A percentile compares a stretch with the other conserved stretches of the same genome.
phyloP scores from a whole-genome alignment of 2,888 invertebrate genomes.

The Ypsolopha scabrella region DNA sequence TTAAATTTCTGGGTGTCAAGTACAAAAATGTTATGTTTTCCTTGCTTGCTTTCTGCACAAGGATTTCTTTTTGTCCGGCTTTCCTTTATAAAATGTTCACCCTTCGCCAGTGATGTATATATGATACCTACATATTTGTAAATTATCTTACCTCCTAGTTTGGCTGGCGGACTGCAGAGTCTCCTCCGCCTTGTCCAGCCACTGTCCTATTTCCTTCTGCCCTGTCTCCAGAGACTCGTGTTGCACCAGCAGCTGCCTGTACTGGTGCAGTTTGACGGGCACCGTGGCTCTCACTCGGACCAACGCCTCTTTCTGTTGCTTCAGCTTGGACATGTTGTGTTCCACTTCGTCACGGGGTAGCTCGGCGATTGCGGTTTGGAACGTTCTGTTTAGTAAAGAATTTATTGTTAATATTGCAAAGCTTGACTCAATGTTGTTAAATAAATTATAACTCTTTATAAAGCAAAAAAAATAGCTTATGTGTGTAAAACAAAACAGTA shows the following conservation, averaged over 20 bases:
- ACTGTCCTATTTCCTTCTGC: slow-evolving; percentile 85
- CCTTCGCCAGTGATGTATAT: too few species aligned
- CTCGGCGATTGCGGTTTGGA: slow-evolving; percentile 91
- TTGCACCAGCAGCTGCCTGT: slow-evolving; percentile 86
- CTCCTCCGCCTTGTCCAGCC: slow-evolving; percentile 88
- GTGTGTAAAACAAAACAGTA: too few species aligned
- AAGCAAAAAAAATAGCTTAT: too few species aligned
- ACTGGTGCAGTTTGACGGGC: slow-evolving; percentile 84
- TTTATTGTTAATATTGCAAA: too few species aligned
- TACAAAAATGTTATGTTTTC: too few species aligned
- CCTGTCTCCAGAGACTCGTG: slow-evolving; percentile 92
- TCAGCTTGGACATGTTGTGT: slow-evolving; percentile 87
- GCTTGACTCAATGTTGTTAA: too few species aligned
- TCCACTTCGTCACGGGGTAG: slow-evolving; percentile 92
- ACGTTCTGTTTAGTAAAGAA: slow-evolving; percentile 67
- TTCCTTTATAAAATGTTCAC: too few species aligned
- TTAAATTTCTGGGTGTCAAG: too few species aligned
- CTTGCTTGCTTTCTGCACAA: too few species aligned
- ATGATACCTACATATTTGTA: too few species aligned
- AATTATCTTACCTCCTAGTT: slow-evolving; percentile 43
- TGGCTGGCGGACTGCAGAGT: slow-evolving; percentile 66
- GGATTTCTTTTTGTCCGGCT: too few species aligned
- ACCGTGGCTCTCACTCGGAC: slow-evolving; percentile 87
- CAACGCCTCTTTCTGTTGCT: slow-evolving; percentile 89
- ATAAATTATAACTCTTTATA: too few species aligned